These are phyloP conservation scores for Cervus canadensis DNA, from an alignment of 2,113 vertebrate species.

Conservation along the genomic window DNA sequence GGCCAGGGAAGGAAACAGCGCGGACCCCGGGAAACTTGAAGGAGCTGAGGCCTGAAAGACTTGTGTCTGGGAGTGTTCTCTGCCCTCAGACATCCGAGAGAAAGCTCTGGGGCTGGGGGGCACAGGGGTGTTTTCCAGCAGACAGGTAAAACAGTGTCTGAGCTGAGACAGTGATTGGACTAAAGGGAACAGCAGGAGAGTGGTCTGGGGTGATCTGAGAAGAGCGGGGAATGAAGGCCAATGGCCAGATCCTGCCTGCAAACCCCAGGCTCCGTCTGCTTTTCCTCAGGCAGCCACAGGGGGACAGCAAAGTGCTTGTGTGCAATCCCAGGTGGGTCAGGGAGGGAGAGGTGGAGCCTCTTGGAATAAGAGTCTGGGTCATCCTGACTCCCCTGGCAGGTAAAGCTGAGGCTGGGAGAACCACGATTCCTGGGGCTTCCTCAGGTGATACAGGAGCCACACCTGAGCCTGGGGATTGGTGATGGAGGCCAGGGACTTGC, in stretches of 20 bases:
- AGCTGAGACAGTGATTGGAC: neutral
- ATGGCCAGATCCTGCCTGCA: neutral
- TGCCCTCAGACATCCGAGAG: neutral
- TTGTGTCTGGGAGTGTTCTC: neutral
- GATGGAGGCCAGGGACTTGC: neutral
- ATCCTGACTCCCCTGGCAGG: neutral
- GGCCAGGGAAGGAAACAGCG: neutral
- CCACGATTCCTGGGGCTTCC: neutral
- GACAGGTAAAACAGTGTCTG: neutral
- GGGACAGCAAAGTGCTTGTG: conserved; percentile 32
- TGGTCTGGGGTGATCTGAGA: neutral
- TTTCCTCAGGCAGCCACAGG: neutral
- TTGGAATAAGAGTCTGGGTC: neutral
- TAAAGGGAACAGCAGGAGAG: neutral
- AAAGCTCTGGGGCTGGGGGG: neutral
- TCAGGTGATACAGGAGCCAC: neutral
- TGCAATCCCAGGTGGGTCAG: neutral
- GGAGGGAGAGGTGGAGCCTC: neutral
- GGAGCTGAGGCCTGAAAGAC: neutral
- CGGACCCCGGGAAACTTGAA: neutral
- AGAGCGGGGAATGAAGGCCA: neutral
- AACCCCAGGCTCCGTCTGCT: neutral
- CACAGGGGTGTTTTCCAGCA: neutral
- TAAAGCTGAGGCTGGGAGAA: neutral
- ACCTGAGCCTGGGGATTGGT: neutral